Evolutionary conservation across 2,888 invertebrate genomes (phyloP).

Genomic region (Xestoiulus laeticollis): DNA sequence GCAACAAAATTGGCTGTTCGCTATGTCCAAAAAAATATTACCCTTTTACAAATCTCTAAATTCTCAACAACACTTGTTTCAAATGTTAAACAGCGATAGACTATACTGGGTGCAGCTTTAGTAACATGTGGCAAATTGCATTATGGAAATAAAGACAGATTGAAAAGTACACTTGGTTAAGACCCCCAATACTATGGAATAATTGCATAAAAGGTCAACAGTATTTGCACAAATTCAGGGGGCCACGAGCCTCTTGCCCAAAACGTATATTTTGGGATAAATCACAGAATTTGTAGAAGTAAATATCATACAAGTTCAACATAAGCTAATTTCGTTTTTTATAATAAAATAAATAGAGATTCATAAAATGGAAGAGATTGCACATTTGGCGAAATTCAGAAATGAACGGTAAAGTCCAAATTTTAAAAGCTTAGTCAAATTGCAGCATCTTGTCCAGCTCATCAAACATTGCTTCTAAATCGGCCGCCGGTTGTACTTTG

Average conservation of each 20-base stretch:
- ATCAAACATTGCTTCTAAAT: slow-evolving; percentile 49
- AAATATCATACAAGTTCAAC: not conserved
- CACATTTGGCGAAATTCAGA: not conserved
- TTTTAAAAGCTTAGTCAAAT: slow-evolving; percentile 40
- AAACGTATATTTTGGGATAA: not conserved
- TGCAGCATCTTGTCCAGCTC: slow-evolving; percentile 48
- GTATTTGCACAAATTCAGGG: not conserved
- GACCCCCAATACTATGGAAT: not conserved
- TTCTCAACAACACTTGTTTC: not conserved
- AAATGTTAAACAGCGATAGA: not conserved
- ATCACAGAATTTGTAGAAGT: slow-evolving; percentile 18
- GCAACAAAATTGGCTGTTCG: slow-evolving; percentile 3
- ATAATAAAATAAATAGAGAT: slow-evolving; percentile 28
- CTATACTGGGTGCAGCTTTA: not conserved
- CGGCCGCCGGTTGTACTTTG: not conserved
- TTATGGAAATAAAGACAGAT: not conserved
- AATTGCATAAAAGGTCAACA: not conserved
- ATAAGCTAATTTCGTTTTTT: not conserved
- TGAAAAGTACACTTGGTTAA: slow-evolving; percentile 11
- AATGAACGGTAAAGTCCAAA: not conserved
- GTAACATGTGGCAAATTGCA: slow-evolving; percentile 6
- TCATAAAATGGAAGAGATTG: slow-evolving; percentile 23
- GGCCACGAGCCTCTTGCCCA: not conserved
- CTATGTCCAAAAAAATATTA: not conserved
- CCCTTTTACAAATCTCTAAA: slow-evolving; percentile 4